These are phyloP conservation scores for Gephyroberyx darwinii DNA, from an alignment of 2,797 vertebrate genomes.

Conservation along the genomic window DNA sequence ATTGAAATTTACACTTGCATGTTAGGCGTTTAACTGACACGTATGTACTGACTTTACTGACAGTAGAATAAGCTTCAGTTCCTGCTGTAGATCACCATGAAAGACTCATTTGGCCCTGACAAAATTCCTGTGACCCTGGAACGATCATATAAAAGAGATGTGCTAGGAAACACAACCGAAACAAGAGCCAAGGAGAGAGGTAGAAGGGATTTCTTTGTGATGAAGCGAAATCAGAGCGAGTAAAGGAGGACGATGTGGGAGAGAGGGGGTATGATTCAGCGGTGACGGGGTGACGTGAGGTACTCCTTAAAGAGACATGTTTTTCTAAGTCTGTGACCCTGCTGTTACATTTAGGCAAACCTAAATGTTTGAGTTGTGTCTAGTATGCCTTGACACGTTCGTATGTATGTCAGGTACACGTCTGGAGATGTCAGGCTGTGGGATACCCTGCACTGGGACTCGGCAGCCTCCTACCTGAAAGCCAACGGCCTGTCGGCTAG, in stretches of 20 bases:
- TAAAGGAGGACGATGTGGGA: constrained; percentile 38
- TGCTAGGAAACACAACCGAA: constrained; percentile 30
- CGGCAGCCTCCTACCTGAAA: constrained; percentile 85
- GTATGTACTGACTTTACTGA: no score
- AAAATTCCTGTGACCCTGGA: constrained; percentile 48
- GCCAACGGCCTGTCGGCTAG: constrained; percentile 72
- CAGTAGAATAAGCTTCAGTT: background rate
- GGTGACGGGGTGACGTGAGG: constrained; percentile 52
- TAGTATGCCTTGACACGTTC: background rate
- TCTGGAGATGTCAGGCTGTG: constrained; percentile 95
- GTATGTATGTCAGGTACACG: constrained; percentile 85
- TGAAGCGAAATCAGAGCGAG: constrained; percentile 34
- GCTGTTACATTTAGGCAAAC: background rate
- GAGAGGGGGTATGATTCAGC: constrained; percentile 55
- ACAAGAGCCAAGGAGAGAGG: background rate
- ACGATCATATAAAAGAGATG: constrained; percentile 39
- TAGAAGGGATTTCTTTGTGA: background rate
- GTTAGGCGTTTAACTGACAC: no score
- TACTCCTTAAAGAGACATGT: constrained; percentile 19
- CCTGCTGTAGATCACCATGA: background rate
- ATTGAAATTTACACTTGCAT: no score
- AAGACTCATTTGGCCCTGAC: constrained; percentile 32
- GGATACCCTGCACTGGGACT: constrained; percentile 94
- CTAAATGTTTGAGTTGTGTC: background rate
- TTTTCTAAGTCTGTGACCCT: background rate